Percentiles rank a stretch among this genome's conserved stretches.
Conservation (phyloP, 2,113 vertebrate species). For the Microtus pennsylvanicus region DNA sequence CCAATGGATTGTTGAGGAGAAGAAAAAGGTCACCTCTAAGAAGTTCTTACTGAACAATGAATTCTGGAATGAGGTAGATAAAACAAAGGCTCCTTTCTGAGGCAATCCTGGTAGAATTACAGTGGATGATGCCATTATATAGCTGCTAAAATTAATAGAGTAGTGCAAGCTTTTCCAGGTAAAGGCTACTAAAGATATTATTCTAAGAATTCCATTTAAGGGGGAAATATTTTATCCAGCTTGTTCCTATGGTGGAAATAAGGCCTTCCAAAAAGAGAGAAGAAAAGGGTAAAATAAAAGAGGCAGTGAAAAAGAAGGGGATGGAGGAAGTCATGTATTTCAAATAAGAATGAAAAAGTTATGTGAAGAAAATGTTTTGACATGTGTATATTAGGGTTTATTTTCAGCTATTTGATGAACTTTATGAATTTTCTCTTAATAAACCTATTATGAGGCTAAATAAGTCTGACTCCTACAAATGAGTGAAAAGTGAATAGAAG, state of each 20-base stretch:
- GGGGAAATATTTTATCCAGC: neutral
- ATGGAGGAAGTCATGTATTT: neutral
- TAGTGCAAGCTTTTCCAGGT: neutral
- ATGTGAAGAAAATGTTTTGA: neutral
- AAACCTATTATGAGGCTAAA: neutral
- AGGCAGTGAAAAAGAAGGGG: fast-evolving
- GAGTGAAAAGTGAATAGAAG: conserved; percentile 41
- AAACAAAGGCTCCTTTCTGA: conserved; percentile 42
- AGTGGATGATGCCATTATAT: neutral
- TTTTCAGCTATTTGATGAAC: conserved; percentile 32
- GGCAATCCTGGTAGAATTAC: neutral
- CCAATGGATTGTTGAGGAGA: conserved; percentile 66
- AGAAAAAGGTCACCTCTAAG: conserved; percentile 75
- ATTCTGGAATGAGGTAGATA: neutral
- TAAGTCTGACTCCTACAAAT: neutral
- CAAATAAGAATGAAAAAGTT: neutral
- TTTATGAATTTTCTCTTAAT: conserved; percentile 54
- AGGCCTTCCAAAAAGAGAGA: neutral
- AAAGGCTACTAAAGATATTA: neutral
- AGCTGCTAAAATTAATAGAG: neutral
- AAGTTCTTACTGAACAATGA: conserved; percentile 57
- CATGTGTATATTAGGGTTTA: neutral
- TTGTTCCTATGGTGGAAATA: neutral
- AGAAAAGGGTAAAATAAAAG: too few relatives aligned
- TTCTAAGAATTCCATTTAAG: neutral